Evolutionary conservation across 2,797 vertebrate species (phyloP), one percentile per base, ranked within the genome.

Genomic region (Siniperca undulata): DNA sequence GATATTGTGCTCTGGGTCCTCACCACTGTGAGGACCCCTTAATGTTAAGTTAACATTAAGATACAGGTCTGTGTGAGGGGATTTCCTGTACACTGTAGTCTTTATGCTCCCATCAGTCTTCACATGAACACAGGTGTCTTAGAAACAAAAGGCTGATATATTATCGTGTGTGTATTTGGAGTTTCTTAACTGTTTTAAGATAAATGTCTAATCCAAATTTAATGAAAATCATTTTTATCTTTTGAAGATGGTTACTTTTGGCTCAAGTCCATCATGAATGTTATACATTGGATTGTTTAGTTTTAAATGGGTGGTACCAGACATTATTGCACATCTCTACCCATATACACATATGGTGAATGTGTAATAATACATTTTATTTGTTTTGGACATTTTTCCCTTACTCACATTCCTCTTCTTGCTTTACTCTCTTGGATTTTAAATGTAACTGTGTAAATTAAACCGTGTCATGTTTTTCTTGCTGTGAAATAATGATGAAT

Each of bases 351-450:
- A 60, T 38, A 14, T 11, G 6, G 30, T 70, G 42, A 53, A 17
- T 34, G 20, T 27, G 42, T 10, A 74, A n/a, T 36, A 61, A 30
- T 66, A 61, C 13, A 8, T 50, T 22, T 9, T 64, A 36, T 77
- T 76, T 64, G 61, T 70, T 38, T 44, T 53, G 42, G 42, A 52
- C 36, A n/a, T 65, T 71, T n/a, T 40, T 20, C 34, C 19, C 53
- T 24, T 56, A 9, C 48, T 67, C 36, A 71, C 77, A 64, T 73
- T 70, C 68, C 70, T 70, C 30, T 42, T 59, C 14, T 30, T 40
- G 64, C 55, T 62, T 55, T 38, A 19, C 19, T 56, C 5, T 70
- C 69, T 24, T n/a, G 7, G 53, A 48, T 19, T 59, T 76, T 42
- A 53, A 70, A 27, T 27, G 44, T 30, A 71, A 8, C 62, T 34